Base-by-base conservation (phyloP, 2,888 invertebrate species). In the Agapetus fuscipes region DNA sequence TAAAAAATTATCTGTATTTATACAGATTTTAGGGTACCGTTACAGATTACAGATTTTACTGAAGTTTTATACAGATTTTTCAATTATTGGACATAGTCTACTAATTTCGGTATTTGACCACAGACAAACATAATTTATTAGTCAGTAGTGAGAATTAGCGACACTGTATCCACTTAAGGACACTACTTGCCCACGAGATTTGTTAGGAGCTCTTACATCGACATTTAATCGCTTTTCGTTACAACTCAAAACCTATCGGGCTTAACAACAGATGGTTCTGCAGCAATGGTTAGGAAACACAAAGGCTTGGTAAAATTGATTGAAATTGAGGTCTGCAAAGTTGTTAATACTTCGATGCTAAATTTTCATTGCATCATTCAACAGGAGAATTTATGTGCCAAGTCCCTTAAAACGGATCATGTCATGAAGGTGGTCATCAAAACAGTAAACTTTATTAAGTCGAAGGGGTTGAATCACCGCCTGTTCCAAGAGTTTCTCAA, bases 351-450 rank as follows among this genome's bases (percentile, higher is more conserved):
- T 20, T 30, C 36, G 29, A 38, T 43, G 34, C 16, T 35, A 35
- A 38, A 34, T 38, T 48, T 49, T 43, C 50, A 52, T 41, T 52
- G 51, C 46, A 52, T 49, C 29, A 45, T 50, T 34, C 47, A 50
- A 41, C 50, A 49, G 43, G 41, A 50, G 45, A 46, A 44, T 25
- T 40, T 52, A 14, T 52, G 48, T 42, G 38, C 45, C 20, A 48
- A 50, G 37, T 41, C 41, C 31, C 28, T 50, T 12, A 41, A 41
- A 39, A 33, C 48, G 10, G 26, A 17, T 13, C 28, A 44, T 25
- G 34, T 50, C 10, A 45, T 46, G 43, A 17, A 41, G 12, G 32
- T 36, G 30, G 43, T 50, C 25, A 37, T 45, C 37, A 34, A 37
- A 26, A 41, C 31, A 37, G 39, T 52, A 13, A 48, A 52, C 48